phyloP scores from a whole-genome alignment of 2,113 vertebrate species.

The Talpa occidentalis region DNA sequence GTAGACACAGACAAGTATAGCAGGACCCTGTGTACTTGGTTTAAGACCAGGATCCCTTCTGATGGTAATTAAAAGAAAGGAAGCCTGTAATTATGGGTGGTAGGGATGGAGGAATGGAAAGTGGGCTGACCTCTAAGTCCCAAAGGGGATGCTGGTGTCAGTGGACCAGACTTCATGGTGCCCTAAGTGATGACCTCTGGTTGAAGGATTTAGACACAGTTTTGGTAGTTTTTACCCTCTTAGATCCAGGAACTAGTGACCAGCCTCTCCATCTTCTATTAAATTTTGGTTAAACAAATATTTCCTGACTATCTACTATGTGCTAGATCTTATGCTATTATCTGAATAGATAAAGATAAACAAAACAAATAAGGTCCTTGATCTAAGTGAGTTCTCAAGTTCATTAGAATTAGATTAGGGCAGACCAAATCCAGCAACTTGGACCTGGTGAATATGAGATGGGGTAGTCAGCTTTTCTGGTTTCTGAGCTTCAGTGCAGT shows the following conservation, averaged over 20 bases:
- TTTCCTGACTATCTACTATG: not conserved
- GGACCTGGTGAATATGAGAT: not conserved
- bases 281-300: slow-evolving; percentile 4
- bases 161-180: not conserved
- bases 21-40: not conserved
- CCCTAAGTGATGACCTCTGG: no score
- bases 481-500: slow-evolving; percentile 13
- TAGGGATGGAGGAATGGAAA: not conserved
- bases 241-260: not conserved
- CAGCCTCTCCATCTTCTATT: not conserved
- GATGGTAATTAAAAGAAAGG: not conserved
- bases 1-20: not conserved
- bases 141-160: not conserved
- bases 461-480: not conserved
- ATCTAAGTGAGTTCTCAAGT: not conserved
- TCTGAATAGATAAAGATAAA: not conserved
- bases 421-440: not conserved
- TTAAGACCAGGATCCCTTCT: not conserved
- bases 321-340: not conserved
- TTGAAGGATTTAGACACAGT: not conserved
- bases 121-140: not conserved
- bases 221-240: not conserved
- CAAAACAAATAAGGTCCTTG: not conserved
- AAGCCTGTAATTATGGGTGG: not conserved
- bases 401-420: not conserved